Evolutionary conservation across 2,797 vertebrate genomes (phyloP).

Genomic region (Hafferia zeledoni): DNA sequence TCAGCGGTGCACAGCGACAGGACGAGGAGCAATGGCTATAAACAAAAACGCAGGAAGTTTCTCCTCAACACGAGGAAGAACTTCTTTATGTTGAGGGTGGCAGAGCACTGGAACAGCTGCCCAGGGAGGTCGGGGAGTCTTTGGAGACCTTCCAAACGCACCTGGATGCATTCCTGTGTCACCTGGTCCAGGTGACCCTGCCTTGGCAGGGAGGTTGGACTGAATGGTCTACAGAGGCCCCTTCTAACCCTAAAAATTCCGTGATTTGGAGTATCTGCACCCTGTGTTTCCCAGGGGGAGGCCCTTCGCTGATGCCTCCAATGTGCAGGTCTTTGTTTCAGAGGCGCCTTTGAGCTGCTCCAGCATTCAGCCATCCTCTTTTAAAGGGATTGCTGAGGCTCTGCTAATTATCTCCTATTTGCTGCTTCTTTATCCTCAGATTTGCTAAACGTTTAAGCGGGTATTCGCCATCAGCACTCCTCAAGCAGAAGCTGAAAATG

Average conservation of each 20-base stretch:
- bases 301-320: background rate
- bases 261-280: background rate
- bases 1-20: fast-evolving
- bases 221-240: fast-evolving
- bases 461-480: background rate
- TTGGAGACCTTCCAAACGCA: background rate
- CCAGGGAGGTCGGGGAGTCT: background rate
- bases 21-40: fast-evolving
- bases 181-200: background rate
- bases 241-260: background rate
- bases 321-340: background rate
- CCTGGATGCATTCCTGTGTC: background rate
- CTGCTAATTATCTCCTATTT: background rate
- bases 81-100: background rate
- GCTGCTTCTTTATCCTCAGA: background rate
- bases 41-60: background rate
- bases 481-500: background rate
- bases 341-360: background rate
- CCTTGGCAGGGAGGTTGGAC: background rate
- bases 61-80: fast-evolving
- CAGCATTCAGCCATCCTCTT: background rate
- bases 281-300: fast-evolving
- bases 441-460: background rate
- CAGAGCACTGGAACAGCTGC: background rate
- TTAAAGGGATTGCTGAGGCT: background rate